These are phyloP conservation scores for Falco rusticolus DNA, from an alignment of 2,797 vertebrate genomes.

Conservation along the genomic window DNA sequence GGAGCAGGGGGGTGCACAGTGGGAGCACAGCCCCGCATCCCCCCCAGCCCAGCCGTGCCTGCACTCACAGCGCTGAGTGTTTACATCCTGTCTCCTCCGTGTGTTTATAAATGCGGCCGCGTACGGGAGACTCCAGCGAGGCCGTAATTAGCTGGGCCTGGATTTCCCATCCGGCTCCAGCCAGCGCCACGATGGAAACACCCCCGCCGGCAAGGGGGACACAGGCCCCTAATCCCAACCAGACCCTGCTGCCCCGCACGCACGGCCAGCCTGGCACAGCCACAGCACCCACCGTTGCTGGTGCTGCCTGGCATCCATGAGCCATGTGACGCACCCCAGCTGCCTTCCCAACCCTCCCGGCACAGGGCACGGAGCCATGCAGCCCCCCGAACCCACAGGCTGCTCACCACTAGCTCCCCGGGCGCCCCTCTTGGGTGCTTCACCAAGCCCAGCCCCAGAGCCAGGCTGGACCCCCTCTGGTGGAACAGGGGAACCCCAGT, in stretches of 20 bases:
- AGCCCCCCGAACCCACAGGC: accelerated
- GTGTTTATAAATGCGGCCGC: conserved; percentile 77
- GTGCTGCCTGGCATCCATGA: not conserved
- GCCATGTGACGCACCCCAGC: accelerated
- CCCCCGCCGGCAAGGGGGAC: not conserved
- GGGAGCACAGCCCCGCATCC: not conserved
- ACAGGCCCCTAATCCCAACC: conserved; percentile 74
- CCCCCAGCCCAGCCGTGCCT: conserved; percentile 29
- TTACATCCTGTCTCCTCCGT: conserved; percentile 77
- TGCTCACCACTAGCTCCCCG: accelerated
- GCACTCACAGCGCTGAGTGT: conserved; percentile 62
- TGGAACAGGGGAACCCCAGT: accelerated
- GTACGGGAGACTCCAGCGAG: conserved; percentile 65
- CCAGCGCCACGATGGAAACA: conserved; percentile 34
- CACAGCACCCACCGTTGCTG: not conserved
- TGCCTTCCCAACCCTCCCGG: not conserved
- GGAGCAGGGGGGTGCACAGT: accelerated
- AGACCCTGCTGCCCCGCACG: conserved; percentile 31
- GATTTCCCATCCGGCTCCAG: conserved; percentile 69
- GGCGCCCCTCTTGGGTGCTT: accelerated
- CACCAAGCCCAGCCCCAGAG: not conserved
- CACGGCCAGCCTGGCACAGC: not conserved
- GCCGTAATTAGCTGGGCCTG: conserved; percentile 73
- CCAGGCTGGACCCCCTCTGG: not conserved
- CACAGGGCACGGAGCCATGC: accelerated